These are phyloP conservation scores for Hyppa rectilinea DNA, from an alignment of 2,888 invertebrate genomes.

Conservation along the genomic window DNA sequence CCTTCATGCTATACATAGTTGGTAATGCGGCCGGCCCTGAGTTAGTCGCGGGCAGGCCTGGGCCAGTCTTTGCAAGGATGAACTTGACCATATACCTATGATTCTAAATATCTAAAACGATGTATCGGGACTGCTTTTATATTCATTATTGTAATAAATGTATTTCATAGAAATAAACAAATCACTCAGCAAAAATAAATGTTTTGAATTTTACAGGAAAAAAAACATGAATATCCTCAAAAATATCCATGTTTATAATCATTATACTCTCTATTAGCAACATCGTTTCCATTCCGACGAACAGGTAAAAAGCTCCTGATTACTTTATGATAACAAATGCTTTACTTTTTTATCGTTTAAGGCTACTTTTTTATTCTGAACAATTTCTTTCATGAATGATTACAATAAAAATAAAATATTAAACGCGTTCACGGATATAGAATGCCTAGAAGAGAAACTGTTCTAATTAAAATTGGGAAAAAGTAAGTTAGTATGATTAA, in stretches of 20 bases:
- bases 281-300: constrained; percentile 1
- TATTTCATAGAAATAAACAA: too few relatives aligned
- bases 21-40: too few relatives aligned
- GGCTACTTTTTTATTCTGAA: constrained; percentile 41
- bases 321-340: constrained; percentile 37
- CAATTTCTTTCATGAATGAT: constrained; percentile 44
- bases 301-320: constrained; percentile 26
- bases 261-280: background rate
- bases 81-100: too few relatives aligned
- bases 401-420: constrained; percentile 46
- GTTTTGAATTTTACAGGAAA: too few relatives aligned
- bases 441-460: constrained; percentile 13
- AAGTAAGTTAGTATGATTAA: too few relatives aligned
- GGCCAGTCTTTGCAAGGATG: too few relatives aligned
- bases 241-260: background rate
- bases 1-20: too few relatives aligned
- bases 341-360: constrained; percentile 45
- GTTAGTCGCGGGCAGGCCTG: too few relatives aligned
- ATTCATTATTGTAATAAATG: too few relatives aligned
- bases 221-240: background rate
- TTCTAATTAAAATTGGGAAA: background rate
- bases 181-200: too few relatives aligned
- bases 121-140: background rate
- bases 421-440: background rate
- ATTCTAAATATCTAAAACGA: background rate